Evolutionary conservation across 2,113 vertebrate genomes (phyloP).

Genomic region (Anhinga anhinga): DNA sequence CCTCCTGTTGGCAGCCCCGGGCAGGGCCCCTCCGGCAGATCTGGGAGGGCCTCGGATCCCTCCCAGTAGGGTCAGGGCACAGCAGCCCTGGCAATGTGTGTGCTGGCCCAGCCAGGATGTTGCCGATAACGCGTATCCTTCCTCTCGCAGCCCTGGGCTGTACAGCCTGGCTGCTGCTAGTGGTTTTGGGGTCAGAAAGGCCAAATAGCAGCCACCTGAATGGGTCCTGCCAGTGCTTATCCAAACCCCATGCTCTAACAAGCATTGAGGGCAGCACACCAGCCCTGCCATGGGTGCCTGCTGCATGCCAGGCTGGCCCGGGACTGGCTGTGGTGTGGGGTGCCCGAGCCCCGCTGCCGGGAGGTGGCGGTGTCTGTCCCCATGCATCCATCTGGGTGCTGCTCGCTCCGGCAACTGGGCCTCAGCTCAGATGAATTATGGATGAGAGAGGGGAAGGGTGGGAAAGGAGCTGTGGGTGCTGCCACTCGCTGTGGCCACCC

Average conservation of each 20-base stretch:
- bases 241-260: background rate
- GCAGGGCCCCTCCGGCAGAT: background rate
- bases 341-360: fast-evolving
- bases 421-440: fast-evolving
- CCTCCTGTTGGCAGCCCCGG: background rate
- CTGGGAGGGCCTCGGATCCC: background rate
- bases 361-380: background rate
- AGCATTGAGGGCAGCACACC: background rate
- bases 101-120: background rate
- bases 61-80: fast-evolving
- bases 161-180: background rate
- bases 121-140: fast-evolving
- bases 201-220: background rate
- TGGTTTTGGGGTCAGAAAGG: background rate
- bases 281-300: background rate
- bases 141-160: fast-evolving
- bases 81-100: fast-evolving
- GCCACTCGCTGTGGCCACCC: fast-evolving
- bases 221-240: background rate
- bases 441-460: background rate
- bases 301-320: fast-evolving
- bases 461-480: background rate
- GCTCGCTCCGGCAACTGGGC: background rate
- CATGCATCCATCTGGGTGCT: fast-evolving
- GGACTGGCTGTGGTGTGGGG: background rate